Conservation (phyloP, 1,140 invertebrate species). For the Chrysomallon squamiferum region DNA sequence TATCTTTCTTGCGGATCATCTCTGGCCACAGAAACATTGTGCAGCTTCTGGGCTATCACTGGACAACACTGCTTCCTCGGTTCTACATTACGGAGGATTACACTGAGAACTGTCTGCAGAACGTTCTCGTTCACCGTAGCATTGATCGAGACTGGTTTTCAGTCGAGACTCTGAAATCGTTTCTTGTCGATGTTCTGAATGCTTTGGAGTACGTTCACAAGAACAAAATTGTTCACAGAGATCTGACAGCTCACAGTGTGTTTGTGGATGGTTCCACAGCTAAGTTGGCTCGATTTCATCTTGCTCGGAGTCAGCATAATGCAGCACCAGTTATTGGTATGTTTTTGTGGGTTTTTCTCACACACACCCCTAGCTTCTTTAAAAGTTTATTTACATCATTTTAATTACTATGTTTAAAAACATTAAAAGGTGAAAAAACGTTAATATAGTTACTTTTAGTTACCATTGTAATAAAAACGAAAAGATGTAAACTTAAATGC, state of each 20-base stretch:
- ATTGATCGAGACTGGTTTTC: neutral
- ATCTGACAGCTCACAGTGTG: neutral
- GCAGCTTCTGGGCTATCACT: no score
- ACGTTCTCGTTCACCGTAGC: neutral
- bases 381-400: no score
- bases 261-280: neutral
- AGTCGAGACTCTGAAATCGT: neutral
- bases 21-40: no score
- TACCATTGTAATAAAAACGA: no score
- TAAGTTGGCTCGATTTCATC: neutral
- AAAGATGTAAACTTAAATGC: no score
- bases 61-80: neutral
- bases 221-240: neutral
- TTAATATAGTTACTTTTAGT: no score
- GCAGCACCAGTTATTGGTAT: neutral
- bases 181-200: neutral
- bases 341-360: neutral
- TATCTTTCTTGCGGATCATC: no score
- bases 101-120: neutral
- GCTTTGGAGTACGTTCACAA: neutral
- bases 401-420: no score
- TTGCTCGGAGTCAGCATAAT: neutral
- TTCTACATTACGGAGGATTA: neutral
- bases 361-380: no score
- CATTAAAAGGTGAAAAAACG: no score